phyloP scores from a whole-genome alignment of 2,113 vertebrate species.

The Rallus limicola region DNA sequence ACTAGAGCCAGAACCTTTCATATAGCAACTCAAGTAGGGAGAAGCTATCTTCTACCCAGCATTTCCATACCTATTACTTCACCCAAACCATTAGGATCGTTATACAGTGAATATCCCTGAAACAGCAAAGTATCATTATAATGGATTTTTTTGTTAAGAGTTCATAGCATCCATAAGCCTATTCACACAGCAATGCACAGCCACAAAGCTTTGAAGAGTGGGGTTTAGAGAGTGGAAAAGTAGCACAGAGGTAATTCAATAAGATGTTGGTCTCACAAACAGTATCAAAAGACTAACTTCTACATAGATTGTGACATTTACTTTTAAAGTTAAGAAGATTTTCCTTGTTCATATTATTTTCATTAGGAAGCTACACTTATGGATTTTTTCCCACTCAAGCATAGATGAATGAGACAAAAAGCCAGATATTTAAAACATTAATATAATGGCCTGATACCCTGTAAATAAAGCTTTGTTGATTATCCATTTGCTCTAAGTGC shows the following conservation, averaged over 20 bases:
- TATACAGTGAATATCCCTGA: conserved; percentile 48
- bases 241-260: conserved; percentile 62
- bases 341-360: conserved; percentile 50
- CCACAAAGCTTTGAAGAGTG: conserved; percentile 49
- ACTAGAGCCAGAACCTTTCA: conserved; percentile 27
- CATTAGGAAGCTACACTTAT: conserved; percentile 46
- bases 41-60: conserved; percentile 14
- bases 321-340: conserved; percentile 53
- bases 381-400: background rate
- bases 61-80: conserved; percentile 59
- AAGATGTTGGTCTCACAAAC: conserved; percentile 65
- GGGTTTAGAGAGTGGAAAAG: conserved; percentile 54
- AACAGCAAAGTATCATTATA: conserved; percentile 58
- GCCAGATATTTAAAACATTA: conserved; percentile 41
- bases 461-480: conserved; percentile 66
- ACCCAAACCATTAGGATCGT: conserved; percentile 61
- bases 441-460: background rate
- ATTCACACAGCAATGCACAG: conserved; percentile 44
- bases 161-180: conserved; percentile 57
- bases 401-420: conserved; percentile 42
- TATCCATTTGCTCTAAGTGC: conserved; percentile 34
- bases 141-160: conserved; percentile 62
- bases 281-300: conserved; percentile 67
- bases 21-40: conserved; percentile 18
- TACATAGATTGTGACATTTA: conserved; percentile 34